Evolutionary conservation across 2,113 vertebrate species (phyloP).

Genomic region (Gila orcuttii): DNA sequence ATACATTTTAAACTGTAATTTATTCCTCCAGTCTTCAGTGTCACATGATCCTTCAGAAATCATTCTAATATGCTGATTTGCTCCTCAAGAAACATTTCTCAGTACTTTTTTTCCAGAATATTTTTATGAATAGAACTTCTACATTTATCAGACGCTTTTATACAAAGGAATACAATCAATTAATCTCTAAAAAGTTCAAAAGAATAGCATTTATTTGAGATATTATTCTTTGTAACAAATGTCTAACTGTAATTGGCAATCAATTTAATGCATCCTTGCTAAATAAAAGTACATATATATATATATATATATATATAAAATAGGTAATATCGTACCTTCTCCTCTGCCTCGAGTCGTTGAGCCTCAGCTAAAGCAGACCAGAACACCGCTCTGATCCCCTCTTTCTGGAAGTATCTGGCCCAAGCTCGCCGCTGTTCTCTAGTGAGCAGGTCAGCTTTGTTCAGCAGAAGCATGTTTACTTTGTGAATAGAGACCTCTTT

Average conservation of each 20-base stretch:
- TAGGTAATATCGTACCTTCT: constrained; percentile 75
- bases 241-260: too few species aligned
- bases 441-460: constrained; percentile 92
- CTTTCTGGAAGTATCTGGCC: constrained; percentile 86
- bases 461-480: constrained; percentile 91
- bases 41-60: neutral
- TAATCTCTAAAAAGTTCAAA: too few species aligned
- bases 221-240: too few species aligned
- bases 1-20: neutral
- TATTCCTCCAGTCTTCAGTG: neutral
- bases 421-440: constrained; percentile 84
- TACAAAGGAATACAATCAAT: too few species aligned
- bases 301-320: too few species aligned
- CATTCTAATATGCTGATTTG: neutral
- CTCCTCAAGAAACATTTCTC: too few species aligned
- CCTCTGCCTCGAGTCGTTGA: constrained; percentile 71
- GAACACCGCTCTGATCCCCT: constrained; percentile 87
- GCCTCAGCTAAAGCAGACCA: constrained; percentile 94
- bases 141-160: too few species aligned
- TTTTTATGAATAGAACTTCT: neutral
- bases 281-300: too few species aligned
- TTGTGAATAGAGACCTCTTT: constrained; percentile 84
- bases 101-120: neutral
- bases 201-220: too few species aligned
- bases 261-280: too few species aligned